phyloP scores from a whole-genome alignment of 2,888 invertebrate genomes.

The Gastrophysa polygoni region DNA sequence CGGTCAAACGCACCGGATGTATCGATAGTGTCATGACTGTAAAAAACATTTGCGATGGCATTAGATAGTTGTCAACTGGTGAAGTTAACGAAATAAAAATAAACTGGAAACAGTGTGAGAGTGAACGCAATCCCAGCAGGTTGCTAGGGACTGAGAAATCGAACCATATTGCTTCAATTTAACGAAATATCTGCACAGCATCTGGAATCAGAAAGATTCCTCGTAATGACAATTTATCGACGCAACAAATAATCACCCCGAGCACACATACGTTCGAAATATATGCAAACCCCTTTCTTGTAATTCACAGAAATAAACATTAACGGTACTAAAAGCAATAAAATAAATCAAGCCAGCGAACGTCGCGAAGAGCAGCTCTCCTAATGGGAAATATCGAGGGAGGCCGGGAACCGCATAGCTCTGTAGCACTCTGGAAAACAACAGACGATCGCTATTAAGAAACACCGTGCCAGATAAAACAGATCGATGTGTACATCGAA shows the following conservation, averaged over 20 bases:
- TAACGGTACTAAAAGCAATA: constrained; percentile 65
- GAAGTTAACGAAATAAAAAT: too few relatives aligned
- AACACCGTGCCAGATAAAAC: constrained; percentile 33
- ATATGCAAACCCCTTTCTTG: constrained; percentile 63
- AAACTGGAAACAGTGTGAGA: too few relatives aligned
- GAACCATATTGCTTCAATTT: too few relatives aligned
- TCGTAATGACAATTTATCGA: background rate
- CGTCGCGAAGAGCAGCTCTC: constrained; percentile 40
- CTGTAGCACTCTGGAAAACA: constrained; percentile 33
- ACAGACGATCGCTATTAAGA: constrained; percentile 40
- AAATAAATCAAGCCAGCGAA: constrained; percentile 62
- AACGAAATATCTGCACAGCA: constrained; percentile 48
- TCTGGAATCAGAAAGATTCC: constrained; percentile 52
- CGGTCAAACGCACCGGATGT: too few relatives aligned
- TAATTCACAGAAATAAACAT: constrained; percentile 66
- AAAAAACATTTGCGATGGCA: too few relatives aligned
- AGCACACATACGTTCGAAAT: constrained; percentile 36
- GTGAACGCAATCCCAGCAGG: too few relatives aligned
- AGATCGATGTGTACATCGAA: constrained; percentile 14
- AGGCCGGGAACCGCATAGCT: constrained; percentile 27
- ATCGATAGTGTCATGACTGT: too few relatives aligned
- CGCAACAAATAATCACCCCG: constrained; percentile 14
- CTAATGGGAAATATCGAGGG: constrained; percentile 43
- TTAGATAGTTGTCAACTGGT: too few relatives aligned
- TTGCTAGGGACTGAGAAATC: too few relatives aligned